Evolutionary conservation across 2,113 vertebrate species (phyloP).

Genomic region (Eulemur rufifrons): DNA sequence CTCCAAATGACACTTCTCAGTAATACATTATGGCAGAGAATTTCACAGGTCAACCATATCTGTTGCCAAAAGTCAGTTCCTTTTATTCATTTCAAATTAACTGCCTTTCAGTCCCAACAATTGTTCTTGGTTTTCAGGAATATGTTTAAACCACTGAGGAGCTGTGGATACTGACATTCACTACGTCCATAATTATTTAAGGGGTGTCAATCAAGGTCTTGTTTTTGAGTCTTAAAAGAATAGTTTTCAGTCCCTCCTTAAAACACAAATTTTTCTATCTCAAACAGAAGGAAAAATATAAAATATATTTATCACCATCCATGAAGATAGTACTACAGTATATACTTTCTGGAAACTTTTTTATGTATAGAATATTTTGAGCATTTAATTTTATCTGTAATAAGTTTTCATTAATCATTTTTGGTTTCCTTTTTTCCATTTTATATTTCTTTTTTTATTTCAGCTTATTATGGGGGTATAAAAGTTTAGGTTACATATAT

Average conservation of each 20-base stretch:
- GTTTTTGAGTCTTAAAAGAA: neutral
- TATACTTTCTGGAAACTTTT: neutral
- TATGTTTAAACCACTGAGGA: neutral
- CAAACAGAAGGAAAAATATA: neutral
- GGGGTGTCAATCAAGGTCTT: neutral
- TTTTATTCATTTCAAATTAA: constrained; percentile 55
- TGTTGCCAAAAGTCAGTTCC: constrained; percentile 36
- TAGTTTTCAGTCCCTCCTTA: neutral
- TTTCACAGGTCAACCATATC: neutral
- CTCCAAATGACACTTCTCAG: constrained; percentile 12
- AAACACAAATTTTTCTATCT: neutral
- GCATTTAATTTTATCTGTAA: neutral
- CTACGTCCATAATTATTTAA: neutral
- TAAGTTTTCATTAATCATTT: neutral
- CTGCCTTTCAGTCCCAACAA: neutral
- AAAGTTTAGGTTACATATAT: no score
- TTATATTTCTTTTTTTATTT: no score
- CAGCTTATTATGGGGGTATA: no score
- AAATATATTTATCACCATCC: neutral
- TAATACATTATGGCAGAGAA: neutral
- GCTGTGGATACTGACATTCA: neutral
- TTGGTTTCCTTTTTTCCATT: neutral
- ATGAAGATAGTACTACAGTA: neutral
- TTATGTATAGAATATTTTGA: neutral
- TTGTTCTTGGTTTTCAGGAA: constrained; percentile 45